A percentile compares a stretch with the other conserved stretches of the same genome.
These are phyloP conservation scores for Chlamydotis undulata DNA, from an alignment of 2,113 vertebrate genomes.

Conservation along the genomic window DNA sequence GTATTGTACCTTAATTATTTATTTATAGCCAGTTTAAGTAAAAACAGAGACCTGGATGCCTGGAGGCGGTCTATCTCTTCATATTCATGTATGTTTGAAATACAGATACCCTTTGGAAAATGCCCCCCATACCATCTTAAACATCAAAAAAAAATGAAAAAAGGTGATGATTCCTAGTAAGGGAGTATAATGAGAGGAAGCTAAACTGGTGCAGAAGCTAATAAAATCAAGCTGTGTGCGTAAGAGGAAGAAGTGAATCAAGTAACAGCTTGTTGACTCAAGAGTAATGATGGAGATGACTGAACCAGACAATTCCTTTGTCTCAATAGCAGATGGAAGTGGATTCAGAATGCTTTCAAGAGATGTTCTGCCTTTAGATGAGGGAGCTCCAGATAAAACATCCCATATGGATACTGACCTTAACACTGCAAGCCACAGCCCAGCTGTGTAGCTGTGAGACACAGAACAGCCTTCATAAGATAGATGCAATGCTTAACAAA, in stretches of 20 bases:
- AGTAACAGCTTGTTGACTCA: not conserved
- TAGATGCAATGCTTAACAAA: not conserved
- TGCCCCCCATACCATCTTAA: not conserved
- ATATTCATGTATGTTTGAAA: not conserved
- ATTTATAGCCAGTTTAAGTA: not conserved
- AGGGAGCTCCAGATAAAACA: not conserved
- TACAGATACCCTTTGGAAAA: not conserved
- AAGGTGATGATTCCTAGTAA: not conserved
- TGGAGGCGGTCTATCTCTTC: not conserved
- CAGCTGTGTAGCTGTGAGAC: not conserved
- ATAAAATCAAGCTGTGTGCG: slow-evolving; percentile 5
- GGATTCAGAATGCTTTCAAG: not conserved
- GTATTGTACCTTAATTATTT: not conserved
- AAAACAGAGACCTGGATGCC: not conserved
- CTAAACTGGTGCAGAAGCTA: not conserved
- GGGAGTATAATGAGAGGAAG: not conserved
- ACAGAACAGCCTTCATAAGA: not conserved
- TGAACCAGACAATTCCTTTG: not conserved
- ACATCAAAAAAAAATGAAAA: not conserved
- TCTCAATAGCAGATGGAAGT: not conserved
- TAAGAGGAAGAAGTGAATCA: slow-evolving; percentile 42
- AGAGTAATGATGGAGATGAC: not conserved
- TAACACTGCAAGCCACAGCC: not conserved
- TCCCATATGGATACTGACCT: not conserved
- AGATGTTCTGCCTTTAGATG: not conserved